Conservation (phyloP, 1,140 invertebrate species). For the Eufriesea mexicana region DNA sequence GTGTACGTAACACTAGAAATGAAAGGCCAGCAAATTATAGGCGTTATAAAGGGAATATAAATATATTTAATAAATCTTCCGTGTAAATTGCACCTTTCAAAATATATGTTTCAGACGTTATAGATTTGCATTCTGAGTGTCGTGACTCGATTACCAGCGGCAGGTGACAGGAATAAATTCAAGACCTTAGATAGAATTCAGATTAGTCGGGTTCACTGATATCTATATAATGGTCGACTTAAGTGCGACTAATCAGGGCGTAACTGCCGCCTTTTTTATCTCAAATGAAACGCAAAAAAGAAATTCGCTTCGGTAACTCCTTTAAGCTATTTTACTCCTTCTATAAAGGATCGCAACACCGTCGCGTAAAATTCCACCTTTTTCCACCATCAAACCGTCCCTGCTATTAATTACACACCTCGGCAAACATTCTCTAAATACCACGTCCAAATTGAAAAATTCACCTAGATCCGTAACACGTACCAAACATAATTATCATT, state of each 20-base stretch:
- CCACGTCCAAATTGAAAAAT: no score
- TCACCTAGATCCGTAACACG: no score
- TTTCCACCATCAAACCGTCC: not conserved
- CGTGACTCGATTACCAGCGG: not conserved
- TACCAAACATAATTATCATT: no score
- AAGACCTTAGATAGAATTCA: not conserved
- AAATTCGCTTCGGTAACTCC: not conserved
- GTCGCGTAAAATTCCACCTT: no score
- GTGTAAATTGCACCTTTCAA: not conserved
- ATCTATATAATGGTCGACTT: not conserved
- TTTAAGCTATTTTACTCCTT: not conserved
- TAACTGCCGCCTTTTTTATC: not conserved
- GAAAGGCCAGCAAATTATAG: no score
- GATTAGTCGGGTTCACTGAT: not conserved
- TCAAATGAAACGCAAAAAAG: not conserved
- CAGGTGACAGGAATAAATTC: not conserved
- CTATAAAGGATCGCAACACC: not conserved
- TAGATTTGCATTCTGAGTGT: not conserved
- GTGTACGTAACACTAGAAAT: no score
- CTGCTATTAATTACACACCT: not conserved
- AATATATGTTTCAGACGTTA: not conserved
- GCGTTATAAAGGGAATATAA: no score
- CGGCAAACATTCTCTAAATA: not conserved
- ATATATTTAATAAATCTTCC: no score
- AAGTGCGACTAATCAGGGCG: constrained; percentile 5